Evolutionary conservation across 2,113 vertebrate species (phyloP), one percentile per base, ranked within the genome.

Genomic region (Cryptoleucopteryx plumbea): DNA sequence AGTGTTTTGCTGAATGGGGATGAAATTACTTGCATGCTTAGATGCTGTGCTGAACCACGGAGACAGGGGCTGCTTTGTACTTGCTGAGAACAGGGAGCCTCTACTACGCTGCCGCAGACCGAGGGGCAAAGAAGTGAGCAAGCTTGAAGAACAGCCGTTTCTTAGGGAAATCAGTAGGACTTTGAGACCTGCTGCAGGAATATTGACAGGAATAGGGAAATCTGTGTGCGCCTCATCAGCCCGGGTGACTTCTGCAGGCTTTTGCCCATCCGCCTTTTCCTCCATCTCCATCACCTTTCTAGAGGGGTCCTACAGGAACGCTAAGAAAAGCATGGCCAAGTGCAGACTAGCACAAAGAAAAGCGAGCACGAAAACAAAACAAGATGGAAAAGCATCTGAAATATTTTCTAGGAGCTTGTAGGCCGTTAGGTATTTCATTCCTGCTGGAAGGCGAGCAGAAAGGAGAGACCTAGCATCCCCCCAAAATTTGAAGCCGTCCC

Each of bases 61-160:
- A 65, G 40, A 96, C 93, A 93, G 86, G 83, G 88, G 32, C 77
- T 89, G 91, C 86, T 94, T 92, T 97, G 86, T 96, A 2, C 66
- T 61, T 3, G 3, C 71, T 27, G 55, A n/a, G 63, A 81, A 16
- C 48, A 45, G 68, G 36, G 25, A 91, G 29, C 52, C 56, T 55
- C 50, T 59, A 32, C 92, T 13, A 9, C 0, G 1, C 29, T 21
- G 26, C 50, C 1, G 0, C 42, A n/a, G 27, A 43, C 9, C 0
- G 1, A 23, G 63, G 40, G 25, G 11, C 1, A 0, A 32, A 79
- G 65, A 10, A 53, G 36, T 0, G 2, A 74, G 11, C 3, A 7
- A 42, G 53, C 47, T 12, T 3, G 47, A 82, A 61, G 42, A 84
- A 31, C 31, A 71, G 25, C 20, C 7, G 3, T 55, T 72, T 62